Evolutionary conservation across 1,140 invertebrate species (phyloP).

Genomic region (Scaptomyza hsui): DNA sequence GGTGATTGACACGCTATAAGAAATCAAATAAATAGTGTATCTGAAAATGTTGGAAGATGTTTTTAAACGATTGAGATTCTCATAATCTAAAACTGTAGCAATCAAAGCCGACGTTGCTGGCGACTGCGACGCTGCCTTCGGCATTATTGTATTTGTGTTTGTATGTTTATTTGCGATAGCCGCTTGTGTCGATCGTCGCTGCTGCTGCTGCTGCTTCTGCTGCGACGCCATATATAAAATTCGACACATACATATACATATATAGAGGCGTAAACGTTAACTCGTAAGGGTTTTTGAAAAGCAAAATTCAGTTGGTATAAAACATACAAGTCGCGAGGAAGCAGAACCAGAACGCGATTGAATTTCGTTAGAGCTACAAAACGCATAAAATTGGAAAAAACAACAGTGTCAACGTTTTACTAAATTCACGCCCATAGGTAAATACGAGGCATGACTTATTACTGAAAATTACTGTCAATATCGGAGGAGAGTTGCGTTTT

Average conservation of each 20-base stretch:
- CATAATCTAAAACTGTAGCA: conserved; percentile 12
- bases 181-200: conserved; percentile 34
- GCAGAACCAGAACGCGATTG: conserved; percentile 56
- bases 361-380: conserved; percentile 39
- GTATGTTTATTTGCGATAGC: conserved; percentile 42
- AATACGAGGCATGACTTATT: conserved; percentile 45
- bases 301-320: conserved; percentile 77
- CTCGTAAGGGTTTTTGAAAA: conserved; percentile 80
- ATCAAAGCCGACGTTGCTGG: conserved; percentile 5
- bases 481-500: conserved; percentile 3
- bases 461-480: conserved; percentile 38
- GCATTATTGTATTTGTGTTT: conserved; percentile 27
- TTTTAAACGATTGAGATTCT: conserved; percentile 1
- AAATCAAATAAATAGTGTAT: too few species aligned
- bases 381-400: conserved; percentile 28
- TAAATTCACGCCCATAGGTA: conserved; percentile 43
- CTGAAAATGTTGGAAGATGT: not conserved
- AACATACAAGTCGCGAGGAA: conserved; percentile 72
- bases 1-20: conserved; percentile 55
- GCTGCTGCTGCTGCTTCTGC: conserved; percentile 11
- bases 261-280: conserved; percentile 60
- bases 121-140: conserved; percentile 16
- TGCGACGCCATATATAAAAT: conserved; percentile 6
- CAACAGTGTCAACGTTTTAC: conserved; percentile 15
- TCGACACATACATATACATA: conserved; percentile 42